Evolutionary conservation across 2,113 vertebrate species (phyloP).

Genomic region (Desmodus rotundus): DNA sequence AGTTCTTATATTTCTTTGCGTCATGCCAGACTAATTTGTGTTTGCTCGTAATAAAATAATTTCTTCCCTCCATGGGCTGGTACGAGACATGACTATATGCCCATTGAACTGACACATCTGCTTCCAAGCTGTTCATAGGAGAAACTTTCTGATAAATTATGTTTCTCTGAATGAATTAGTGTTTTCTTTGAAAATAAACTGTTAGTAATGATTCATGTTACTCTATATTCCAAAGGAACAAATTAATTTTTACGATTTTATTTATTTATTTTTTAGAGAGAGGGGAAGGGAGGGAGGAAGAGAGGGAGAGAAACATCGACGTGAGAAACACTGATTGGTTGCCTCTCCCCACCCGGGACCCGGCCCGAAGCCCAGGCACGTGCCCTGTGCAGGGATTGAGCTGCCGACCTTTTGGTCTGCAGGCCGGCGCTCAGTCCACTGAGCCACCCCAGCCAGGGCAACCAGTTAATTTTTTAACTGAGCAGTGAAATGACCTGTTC

Average conservation of each 20-base stretch:
- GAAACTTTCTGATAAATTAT: conserved; percentile 56
- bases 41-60: conserved; percentile 25
- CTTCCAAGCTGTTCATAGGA: conserved; percentile 33
- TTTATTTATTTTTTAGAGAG: no score
- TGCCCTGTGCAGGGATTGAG: no score
- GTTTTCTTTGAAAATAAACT: conserved; percentile 58
- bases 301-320: no score
- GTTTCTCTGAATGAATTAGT: conserved; percentile 52
- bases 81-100: not conserved
- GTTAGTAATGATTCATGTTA: conserved; percentile 52
- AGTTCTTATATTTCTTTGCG: conserved; percentile 6
- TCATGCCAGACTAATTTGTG: conserved; percentile 3
- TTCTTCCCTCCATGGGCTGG: not conserved
- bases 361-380: no score
- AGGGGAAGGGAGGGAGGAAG: no score
- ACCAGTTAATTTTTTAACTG: conserved; percentile 58
- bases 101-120: conserved; percentile 30
- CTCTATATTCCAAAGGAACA: conserved; percentile 43
- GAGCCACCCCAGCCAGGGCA: not conserved
- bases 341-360: no score
- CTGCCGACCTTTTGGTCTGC: no score
- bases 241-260: not conserved
- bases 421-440: no score
- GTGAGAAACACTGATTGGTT: no score
- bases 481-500: conserved; percentile 52